Base-by-base conservation (phyloP, 2,888 invertebrate species). In the Trachelus tabidus region DNA sequence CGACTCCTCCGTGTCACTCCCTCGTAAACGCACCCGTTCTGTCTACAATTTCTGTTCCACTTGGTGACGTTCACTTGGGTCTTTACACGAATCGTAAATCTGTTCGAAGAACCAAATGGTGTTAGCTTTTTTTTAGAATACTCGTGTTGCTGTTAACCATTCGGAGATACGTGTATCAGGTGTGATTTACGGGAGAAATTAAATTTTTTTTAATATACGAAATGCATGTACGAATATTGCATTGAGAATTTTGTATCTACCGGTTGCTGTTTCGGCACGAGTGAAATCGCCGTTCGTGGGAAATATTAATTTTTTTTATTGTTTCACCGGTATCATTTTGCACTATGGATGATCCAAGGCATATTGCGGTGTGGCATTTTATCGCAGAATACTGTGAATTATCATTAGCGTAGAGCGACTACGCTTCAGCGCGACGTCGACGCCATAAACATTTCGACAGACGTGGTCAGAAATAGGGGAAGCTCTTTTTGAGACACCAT, bases 401-500 rank as follows among this genome's bases (percentile, higher is more conserved):
- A 56, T 9, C 56, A 56, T 56, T 56, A 56, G 23, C 56, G 9
- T 15, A 23, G 56, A 56, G 56, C 9, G 23, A 23, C 2, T 56
- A 23, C 9, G 56, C 2, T 56, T 23, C 9, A 23, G 2, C 56
- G 23, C 23, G 23, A 56, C 40, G 40, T 23, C 40, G 40, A 40
- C 56, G 23, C 23, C 56, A 56, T 56, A 56, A 56, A 23, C 56
- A 23, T 56, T 56, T 56, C 23, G 23, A 9, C 56, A 56, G 23
- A 56, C 23, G 56, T 56, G 56, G 23, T 15, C 23, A 80, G 69
- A 79, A 77, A 77, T 75, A 77, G 76, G 77, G 81, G 80, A 56
- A 81, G 81, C 83, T 83, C 84, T 84, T 85, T 84, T 84, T 84
- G 81, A 77, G 83, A 82, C 86, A 86, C 87, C 89, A 89, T 90